Evolutionary conservation across 2,113 vertebrate genomes (phyloP).

Genomic region (Machaerirhynchus nigripectus): DNA sequence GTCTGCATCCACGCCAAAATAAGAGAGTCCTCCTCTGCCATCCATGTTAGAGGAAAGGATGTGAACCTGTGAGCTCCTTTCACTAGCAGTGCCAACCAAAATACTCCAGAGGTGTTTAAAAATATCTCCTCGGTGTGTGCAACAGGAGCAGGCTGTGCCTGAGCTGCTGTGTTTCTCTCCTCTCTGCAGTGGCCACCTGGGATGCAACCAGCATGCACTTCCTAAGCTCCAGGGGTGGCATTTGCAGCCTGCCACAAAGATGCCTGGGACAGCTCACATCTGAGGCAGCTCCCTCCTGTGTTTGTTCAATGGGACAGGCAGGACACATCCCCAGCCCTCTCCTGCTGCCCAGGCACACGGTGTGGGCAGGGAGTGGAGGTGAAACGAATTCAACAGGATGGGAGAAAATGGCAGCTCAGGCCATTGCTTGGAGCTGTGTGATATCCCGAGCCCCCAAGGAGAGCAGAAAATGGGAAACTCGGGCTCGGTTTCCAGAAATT

Average conservation of each 20-base stretch:
- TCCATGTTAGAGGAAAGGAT: neutral
- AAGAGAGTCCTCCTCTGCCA: neutral
- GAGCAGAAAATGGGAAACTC: neutral
- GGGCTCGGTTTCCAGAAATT: neutral
- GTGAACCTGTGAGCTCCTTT: neutral
- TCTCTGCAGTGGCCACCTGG: neutral
- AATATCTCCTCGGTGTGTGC: neutral
- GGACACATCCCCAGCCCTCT: neutral
- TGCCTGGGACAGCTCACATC: neutral
- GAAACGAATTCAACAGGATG: neutral
- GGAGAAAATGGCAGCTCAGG: neutral
- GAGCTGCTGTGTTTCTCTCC: neutral
- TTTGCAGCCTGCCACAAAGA: neutral
- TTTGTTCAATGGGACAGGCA: neutral
- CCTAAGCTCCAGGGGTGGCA: neutral
- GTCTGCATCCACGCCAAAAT: neutral
- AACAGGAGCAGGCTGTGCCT: neutral
- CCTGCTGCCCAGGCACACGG: neutral
- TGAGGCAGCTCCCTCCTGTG: neutral
- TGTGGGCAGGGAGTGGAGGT: neutral
- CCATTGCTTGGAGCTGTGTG: neutral
- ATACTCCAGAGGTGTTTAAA: neutral
- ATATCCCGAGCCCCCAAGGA: neutral
- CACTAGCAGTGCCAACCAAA: neutral
- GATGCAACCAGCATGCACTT: neutral